phyloP scores from a whole-genome alignment of 2,888 invertebrate species.

The Mongoloraphidia duomilia region DNA sequence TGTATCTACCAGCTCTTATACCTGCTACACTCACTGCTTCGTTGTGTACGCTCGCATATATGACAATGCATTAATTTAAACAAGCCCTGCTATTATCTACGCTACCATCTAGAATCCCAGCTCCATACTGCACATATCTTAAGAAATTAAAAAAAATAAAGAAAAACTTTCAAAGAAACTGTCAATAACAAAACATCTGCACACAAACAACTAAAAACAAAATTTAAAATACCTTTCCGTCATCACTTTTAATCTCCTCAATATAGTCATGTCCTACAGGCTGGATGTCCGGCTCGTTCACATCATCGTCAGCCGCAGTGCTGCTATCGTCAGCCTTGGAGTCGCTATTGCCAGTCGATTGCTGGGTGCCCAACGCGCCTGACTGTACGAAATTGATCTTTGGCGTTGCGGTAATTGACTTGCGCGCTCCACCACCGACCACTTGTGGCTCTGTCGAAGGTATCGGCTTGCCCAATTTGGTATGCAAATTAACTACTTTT shows the following conservation, averaged over 20 bases:
- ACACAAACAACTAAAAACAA: neutral
- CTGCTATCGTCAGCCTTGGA: slow-evolving; percentile 23
- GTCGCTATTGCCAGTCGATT: slow-evolving; percentile 24
- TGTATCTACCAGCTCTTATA: too few species aligned
- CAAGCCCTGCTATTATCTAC: too few species aligned
- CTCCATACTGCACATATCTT: neutral
- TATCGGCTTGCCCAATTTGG: slow-evolving; percentile 93
- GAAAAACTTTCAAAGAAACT: neutral
- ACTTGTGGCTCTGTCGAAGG: slow-evolving; percentile 91
- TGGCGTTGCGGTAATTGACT: slow-evolving; percentile 47
- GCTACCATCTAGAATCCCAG: too few species aligned
- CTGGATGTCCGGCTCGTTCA: slow-evolving; percentile 66
- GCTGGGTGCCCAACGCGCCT: slow-evolving; percentile 48
- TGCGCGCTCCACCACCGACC: slow-evolving; percentile 34
- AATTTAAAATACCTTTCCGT: slow-evolving; percentile 48
- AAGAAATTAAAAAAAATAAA: slow-evolving; percentile 2
- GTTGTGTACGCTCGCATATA: too few species aligned
- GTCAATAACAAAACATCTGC: neutral
- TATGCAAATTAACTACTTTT: slow-evolving; percentile 92
- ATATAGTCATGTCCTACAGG: slow-evolving; percentile 95
- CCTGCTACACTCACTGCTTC: too few species aligned
- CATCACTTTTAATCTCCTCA: slow-evolving; percentile 89
- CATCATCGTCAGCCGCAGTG: slow-evolving; percentile 34
- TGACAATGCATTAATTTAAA: too few species aligned
- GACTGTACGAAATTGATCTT: slow-evolving; percentile 77